Evolutionary conservation across 2,888 invertebrate species (phyloP).

Genomic region (Brassicogethes aeneus): DNA sequence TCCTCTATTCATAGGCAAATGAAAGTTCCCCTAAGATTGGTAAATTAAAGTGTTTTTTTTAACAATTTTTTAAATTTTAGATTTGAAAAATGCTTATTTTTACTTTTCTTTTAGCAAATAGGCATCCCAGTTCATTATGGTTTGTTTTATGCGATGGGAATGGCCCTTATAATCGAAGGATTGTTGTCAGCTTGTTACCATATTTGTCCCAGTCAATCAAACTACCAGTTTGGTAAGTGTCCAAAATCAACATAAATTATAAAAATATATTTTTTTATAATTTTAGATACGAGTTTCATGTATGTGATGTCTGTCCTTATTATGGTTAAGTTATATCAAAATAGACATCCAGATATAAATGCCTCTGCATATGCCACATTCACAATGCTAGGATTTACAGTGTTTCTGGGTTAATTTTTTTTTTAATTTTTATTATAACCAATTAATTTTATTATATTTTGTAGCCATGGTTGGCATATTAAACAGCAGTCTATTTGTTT

Average conservation of each 20-base stretch:
- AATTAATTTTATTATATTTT: too few species aligned
- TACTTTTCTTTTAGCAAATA: slow-evolving; percentile 44
- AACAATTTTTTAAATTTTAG: too few species aligned
- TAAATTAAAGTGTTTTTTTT: slow-evolving; percentile 18
- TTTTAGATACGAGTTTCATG: slow-evolving; percentile 92
- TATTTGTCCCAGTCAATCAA: slow-evolving; percentile 80
- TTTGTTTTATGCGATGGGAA: slow-evolving; percentile 77
- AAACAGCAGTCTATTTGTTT: slow-evolving; percentile 55
- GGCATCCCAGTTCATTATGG: slow-evolving; percentile 76
- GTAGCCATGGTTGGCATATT: slow-evolving; percentile 60
- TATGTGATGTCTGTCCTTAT: slow-evolving; percentile 79
- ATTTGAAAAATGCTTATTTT: neutral
- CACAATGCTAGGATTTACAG: slow-evolving; percentile 62
- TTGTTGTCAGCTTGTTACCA: slow-evolving; percentile 81
- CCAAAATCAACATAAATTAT: too few species aligned
- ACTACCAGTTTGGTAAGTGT: slow-evolving; percentile 90
- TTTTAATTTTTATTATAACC: too few species aligned
- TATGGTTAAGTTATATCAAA: slow-evolving; percentile 82
- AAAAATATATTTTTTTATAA: too few species aligned
- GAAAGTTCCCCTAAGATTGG: slow-evolving; percentile 22
- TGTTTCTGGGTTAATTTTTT: too few species aligned
- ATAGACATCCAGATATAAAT: slow-evolving; percentile 77
- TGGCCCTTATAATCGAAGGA: slow-evolving; percentile 79
- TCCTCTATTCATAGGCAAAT: slow-evolving; percentile 52
- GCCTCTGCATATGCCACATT: slow-evolving; percentile 74